Evolutionary conservation across 2,888 invertebrate genomes (phyloP).

Genomic region (Lacanobia wlatinum): DNA sequence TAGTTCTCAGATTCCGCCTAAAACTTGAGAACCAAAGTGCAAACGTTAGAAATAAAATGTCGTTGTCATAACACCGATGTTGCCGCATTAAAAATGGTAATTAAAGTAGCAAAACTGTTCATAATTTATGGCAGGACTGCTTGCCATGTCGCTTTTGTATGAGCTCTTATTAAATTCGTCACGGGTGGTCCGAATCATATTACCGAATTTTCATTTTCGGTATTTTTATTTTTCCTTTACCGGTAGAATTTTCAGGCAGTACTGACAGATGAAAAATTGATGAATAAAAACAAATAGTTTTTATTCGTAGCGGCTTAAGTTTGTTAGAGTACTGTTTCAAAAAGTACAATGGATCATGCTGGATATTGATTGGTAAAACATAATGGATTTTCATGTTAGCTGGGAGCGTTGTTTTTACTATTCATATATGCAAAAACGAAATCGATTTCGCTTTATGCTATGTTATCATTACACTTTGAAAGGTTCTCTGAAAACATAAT

Average conservation of each 20-base stretch:
- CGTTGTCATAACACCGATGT: constrained; percentile 30
- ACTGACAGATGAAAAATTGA: background rate
- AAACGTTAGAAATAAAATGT: constrained; percentile 11
- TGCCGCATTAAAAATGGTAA: constrained; percentile 39
- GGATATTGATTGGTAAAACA: constrained; percentile 1
- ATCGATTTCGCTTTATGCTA: background rate
- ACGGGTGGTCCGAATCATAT: constrained; percentile 19
- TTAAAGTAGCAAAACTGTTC: constrained; percentile 34
- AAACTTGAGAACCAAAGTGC: constrained; percentile 31
- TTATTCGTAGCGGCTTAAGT: constrained; percentile 2
- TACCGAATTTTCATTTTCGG: background rate
- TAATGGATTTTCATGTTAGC: background rate
- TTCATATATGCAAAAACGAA: constrained; percentile 1
- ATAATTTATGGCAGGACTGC: constrained; percentile 20
- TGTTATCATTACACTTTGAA: background rate
- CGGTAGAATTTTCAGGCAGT: background rate
- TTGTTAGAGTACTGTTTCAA: background rate
- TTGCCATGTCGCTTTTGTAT: constrained; percentile 14
- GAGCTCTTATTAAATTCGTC: constrained; percentile 37
- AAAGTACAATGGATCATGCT: background rate
- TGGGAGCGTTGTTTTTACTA: background rate
- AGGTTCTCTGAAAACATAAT: background rate
- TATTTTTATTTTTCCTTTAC: background rate
- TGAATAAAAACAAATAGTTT: background rate
- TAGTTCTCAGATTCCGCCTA: background rate